Base-by-base conservation (phyloP, 2,888 invertebrate genomes). In the Campoplex capitator region DNA sequence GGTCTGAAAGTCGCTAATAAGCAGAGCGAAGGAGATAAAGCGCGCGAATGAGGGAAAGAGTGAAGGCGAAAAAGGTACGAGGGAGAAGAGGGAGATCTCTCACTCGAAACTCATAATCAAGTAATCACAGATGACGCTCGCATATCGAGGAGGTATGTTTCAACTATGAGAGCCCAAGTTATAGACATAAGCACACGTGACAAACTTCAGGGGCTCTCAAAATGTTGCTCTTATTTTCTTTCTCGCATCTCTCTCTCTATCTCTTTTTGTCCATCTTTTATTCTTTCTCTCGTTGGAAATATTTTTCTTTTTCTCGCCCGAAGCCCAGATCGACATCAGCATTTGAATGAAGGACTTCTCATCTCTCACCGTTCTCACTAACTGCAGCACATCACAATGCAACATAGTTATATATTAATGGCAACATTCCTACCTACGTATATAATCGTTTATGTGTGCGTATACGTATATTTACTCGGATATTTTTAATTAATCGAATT, bases 401-500 rank as follows among this genome's bases (percentile, higher is more conserved):
- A 18, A 75, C 65, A 86, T 62, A 48, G 23, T 45, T 58, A 18
- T 58, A 18, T 23, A 82, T 67, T 67, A 38, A 67, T 3, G 56
- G 51, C 35, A 28, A 81, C 16, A 62, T 51, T 18, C 9, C 6
- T 23, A 23, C 18, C 16, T 62, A 68, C 32, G 23, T 38, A 56
- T 45, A 62, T 51, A 65, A 42, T 54, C 45, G 65, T 32, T 18
- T 62, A 56, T 28, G 32, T 62, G 13, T 4, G 48, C 32, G 70
- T 48, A 78, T 67, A 67, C 74, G 54, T 71, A 76, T 83, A 83
- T 80, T 88, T 89, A 84, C 91, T 91, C 89, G 89, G 89, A 92
- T 93, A 87, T 93, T 94, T 94, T 93, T 94, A 94, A 94, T 94
- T 94, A 94, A 93, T 93, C 92, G 94, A 94, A 94, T 94, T 94